phyloP scores from a whole-genome alignment of 2,888 invertebrate genomes.

The Cataglyphis albicans region DNA sequence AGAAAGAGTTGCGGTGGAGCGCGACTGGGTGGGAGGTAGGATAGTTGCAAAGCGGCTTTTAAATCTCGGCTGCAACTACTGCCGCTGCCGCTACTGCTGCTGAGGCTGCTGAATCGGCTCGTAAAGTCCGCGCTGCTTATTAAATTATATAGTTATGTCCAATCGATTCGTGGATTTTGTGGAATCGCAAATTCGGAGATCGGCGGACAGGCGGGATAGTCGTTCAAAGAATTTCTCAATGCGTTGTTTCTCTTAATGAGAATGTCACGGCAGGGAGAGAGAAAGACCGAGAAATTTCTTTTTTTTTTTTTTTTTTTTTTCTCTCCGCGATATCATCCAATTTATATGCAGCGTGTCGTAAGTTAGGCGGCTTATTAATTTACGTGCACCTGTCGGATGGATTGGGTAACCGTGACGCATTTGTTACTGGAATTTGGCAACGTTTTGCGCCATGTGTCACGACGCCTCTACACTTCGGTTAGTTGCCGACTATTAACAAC shows the following conservation, averaged over 20 bases:
- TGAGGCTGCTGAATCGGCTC: conserved; percentile 65
- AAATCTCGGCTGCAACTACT: conserved; percentile 69
- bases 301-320: neutral
- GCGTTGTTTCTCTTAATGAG: conserved; percentile 41
- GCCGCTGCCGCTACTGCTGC: conserved; percentile 52
- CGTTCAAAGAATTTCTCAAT: neutral
- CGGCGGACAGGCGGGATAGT: neutral
- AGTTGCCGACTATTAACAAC: conserved; percentile 16
- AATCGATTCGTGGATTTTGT: conserved; percentile 47
- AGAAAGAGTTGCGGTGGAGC: conserved; percentile 61
- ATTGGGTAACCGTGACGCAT: conserved; percentile 36
- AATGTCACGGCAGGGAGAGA: neutral
- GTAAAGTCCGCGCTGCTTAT: conserved; percentile 78
- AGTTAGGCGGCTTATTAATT: conserved; percentile 40
- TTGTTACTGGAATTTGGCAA: conserved; percentile 45
- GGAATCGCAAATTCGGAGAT: conserved; percentile 28
- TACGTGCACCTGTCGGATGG: conserved; percentile 43
- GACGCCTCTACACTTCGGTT: neutral
- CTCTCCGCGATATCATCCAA: conserved; percentile 3
- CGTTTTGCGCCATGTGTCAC: conserved; percentile 35
- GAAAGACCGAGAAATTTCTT: neutral
- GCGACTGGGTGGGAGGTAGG: conserved; percentile 26
- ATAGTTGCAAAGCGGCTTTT: conserved; percentile 64
- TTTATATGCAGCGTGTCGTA: conserved; percentile 10
- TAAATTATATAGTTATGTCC: conserved; percentile 69